Base-by-base conservation (phyloP, 1,140 invertebrate species). In the Archivesica marissinica region DNA sequence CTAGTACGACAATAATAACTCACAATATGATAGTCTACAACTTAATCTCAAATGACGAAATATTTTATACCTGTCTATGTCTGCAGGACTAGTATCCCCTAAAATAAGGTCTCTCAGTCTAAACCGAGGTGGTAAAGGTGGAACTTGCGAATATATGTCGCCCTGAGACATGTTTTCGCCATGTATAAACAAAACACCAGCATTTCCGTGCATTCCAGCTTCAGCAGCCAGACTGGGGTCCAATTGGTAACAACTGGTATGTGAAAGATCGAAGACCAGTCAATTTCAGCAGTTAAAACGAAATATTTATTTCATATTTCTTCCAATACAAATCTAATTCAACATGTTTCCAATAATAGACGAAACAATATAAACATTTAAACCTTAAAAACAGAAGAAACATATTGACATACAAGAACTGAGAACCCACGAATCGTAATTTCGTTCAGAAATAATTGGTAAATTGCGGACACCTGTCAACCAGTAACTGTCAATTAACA, bases 141-240 rank as follows among this genome's bases (percentile, higher is more conserved):
- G 79, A 52, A 81, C 79, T 56, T 81, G 79, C 28, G 79, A 54
- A 72, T 72, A 81, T 17, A 70, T 33, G 54, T 81, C 79, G 41
- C 47, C 59, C 35, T 81, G 64, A 28, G 79, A 66, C 79, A 81
- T 81, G 35, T 30, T 81, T 23, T 50, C 79, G 6, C 64, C 17
- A 28, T 64, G 54, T 25, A 81, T 68, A 50, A 33, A 80, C 59
- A 50, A 33, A 33, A 50, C 20, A 54, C 50, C 25, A n/a, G 64
- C 64, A 81, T 70, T 70, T 72, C 64, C 66, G 50, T 52, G n/a
- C 66, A 52, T 72, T 0, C 17, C 77, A 79, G 77, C 77, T 41
- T 79, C 77, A 66, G 77, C 77, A 79, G 56, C 77, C 41, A 2
- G 56, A 64, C 61, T 61, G 77, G 61, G 44, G 47, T 6, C 30